Conservation (phyloP, 2,797 vertebrate genomes). For the Coendou prehensilis region DNA sequence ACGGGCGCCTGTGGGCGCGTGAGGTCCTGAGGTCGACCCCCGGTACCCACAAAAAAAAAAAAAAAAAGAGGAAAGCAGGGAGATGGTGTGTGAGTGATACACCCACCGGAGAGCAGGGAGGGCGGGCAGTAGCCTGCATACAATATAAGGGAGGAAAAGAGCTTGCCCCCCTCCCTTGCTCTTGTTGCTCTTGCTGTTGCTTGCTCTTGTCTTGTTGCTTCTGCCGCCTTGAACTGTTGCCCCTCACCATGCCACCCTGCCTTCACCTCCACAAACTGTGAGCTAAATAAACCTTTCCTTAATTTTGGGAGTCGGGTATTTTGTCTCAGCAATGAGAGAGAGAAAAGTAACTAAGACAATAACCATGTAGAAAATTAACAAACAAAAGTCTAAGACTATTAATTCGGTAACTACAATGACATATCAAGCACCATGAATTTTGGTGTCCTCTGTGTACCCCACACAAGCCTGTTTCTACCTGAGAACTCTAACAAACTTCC, state of each 20-base stretch:
- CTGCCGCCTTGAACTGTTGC: neutral
- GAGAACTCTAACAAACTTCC: neutral
- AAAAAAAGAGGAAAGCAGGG: neutral
- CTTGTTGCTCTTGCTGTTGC: neutral
- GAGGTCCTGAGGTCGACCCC: too few species aligned
- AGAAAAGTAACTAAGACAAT: neutral
- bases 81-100: neutral
- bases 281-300: neutral
- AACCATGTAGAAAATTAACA: neutral
- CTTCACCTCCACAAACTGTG: neutral
- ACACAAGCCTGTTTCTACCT: neutral
- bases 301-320: neutral
- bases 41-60: too few species aligned
- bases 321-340: neutral
- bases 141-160: neutral
- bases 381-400: slow-evolving; percentile 26
- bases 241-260: neutral
- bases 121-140: neutral
- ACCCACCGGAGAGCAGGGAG: neutral
- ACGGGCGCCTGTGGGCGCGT: too few species aligned
- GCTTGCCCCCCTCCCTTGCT: neutral
- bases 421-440: neutral
- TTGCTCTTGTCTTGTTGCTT: neutral
- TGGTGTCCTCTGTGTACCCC: neutral
- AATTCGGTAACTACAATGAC: neutral